These are phyloP conservation scores for Catostylus mosaicus DNA, from an alignment of 30 jellyfish, hydroid and myxozoan genomes.

Conservation along the genomic window DNA sequence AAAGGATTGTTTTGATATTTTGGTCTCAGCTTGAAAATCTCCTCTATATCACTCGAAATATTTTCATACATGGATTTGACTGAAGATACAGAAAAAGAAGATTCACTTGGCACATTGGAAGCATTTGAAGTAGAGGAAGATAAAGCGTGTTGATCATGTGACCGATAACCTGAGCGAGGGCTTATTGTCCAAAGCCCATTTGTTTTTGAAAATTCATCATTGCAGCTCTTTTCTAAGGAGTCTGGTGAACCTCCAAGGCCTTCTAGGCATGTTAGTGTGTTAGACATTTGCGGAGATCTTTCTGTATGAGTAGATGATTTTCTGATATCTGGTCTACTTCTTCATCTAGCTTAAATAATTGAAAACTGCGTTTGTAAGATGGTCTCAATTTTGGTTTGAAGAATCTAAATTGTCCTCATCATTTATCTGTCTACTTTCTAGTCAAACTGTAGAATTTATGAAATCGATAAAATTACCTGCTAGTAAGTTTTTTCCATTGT, in stretches of 20 bases:
- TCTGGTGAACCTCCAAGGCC: no score
- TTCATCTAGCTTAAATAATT: neutral
- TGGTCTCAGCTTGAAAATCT: slow-evolving; percentile 9
- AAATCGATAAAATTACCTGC: neutral
- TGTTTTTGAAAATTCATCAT: no score
- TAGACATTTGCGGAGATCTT: no score
- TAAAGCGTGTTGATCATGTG: slow-evolving; percentile 3
- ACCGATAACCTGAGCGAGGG: neutral
- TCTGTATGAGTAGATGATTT: no score
- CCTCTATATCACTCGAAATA: slow-evolving; percentile 17
- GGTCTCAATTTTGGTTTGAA: neutral
- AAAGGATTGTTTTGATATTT: slow-evolving; percentile 16
- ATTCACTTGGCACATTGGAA: slow-evolving; percentile 16
- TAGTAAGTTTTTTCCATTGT: neutral
- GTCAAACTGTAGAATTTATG: neutral
- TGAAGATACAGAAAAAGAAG: slow-evolving; percentile 44
- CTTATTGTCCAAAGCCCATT: no score
- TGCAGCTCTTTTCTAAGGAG: no score
- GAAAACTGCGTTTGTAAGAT: neutral
- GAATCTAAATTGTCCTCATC: neutral
- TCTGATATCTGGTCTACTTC: no score
- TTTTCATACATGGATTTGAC: slow-evolving; percentile 14
- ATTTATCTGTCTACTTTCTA: neutral
- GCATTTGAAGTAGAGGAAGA: slow-evolving; percentile 11
- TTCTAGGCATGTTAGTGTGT: no score